A percentile compares a stretch with the other conserved stretches of the same genome.
Evolutionary conservation across 2,888 invertebrate genomes (phyloP).

Genomic region (Meandrusa payeni): DNA sequence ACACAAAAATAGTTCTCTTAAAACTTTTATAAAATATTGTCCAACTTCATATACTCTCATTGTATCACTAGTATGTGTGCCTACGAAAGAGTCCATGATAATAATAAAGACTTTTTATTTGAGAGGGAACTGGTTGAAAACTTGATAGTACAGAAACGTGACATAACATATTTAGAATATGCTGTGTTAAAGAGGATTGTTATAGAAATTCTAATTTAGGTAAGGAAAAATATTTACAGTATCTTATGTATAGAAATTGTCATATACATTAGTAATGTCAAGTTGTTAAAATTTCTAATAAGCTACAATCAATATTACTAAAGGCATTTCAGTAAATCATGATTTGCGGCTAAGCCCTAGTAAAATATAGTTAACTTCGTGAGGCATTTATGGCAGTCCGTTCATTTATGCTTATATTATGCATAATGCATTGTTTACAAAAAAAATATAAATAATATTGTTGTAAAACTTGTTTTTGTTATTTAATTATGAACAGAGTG

Average conservation of each 20-base stretch:
- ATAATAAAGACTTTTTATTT: too few relatives aligned
- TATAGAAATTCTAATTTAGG: slow-evolving; percentile 2
- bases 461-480: too few relatives aligned
- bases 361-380: slow-evolving; percentile 4
- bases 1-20: slow-evolving; percentile 59
- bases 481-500: too few relatives aligned
- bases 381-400: background rate
- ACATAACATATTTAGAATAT: too few relatives aligned
- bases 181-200: too few relatives aligned
- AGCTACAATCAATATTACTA: slow-evolving; percentile 47
- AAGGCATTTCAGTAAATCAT: slow-evolving; percentile 78
- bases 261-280: too few relatives aligned
- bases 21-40: slow-evolving; percentile 61
- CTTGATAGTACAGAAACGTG: too few relatives aligned
- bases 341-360: slow-evolving; percentile 65
- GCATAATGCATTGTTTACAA: too few relatives aligned
- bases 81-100: background rate
- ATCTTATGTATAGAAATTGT: too few relatives aligned
- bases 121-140: too few relatives aligned
- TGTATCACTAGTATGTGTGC: slow-evolving; percentile 19
- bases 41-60: slow-evolving; percentile 39
- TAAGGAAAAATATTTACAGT: slow-evolving; percentile 14
- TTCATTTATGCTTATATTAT: too few relatives aligned
- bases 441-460: too few relatives aligned
- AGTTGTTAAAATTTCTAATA: slow-evolving; percentile 33